Evolutionary conservation across 2,113 vertebrate genomes (phyloP).

Genomic region (Circaetus gallicus): DNA sequence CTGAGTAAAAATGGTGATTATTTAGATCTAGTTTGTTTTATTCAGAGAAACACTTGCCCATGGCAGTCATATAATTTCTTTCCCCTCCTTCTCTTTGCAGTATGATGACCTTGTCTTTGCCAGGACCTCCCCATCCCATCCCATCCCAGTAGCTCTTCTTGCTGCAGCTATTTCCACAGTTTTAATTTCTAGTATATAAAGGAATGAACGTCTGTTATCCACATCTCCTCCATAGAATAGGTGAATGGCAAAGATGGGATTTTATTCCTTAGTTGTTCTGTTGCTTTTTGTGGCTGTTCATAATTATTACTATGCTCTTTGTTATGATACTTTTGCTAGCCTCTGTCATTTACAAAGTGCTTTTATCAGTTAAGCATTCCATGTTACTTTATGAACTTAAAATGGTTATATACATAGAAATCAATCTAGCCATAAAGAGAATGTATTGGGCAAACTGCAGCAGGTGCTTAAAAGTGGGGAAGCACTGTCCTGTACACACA

Average conservation of each 20-base stretch:
- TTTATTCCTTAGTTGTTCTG: background rate
- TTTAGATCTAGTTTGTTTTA: background rate
- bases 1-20: background rate
- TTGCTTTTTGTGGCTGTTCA: background rate
- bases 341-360: background rate
- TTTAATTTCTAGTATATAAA: background rate
- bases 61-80: background rate
- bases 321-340: background rate
- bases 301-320: background rate
- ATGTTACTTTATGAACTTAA: background rate
- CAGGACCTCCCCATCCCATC: background rate
- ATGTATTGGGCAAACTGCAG: background rate
- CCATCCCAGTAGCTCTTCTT: background rate
- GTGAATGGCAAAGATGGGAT: background rate
- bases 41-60: conserved; percentile 38
- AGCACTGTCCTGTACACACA: background rate
- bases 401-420: background rate
- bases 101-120: background rate
- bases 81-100: background rate
- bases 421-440: background rate
- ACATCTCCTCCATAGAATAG: background rate
- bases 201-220: background rate
- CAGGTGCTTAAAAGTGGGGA: background rate
- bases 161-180: conserved; percentile 4
- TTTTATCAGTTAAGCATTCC: background rate